Evolutionary conservation across 1,140 invertebrate species (phyloP), one percentile per base, ranked within the genome.

Genomic region (Carposina sasakii): DNA sequence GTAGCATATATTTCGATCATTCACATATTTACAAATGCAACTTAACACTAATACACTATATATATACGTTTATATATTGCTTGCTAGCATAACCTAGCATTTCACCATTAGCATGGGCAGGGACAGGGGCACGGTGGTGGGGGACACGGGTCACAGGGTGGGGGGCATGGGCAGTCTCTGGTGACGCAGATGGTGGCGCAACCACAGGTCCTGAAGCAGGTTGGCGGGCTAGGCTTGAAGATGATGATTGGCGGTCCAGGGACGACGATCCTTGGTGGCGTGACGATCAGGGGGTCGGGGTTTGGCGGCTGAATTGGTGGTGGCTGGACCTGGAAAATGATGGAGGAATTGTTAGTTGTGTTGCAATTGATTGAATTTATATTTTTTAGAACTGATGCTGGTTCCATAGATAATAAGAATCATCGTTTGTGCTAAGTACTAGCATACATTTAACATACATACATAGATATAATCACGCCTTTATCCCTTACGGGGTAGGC

Each of bases 151-250:
- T 13, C 8, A 1, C 50, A 41, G 20, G 37, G 45, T 42, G 49
- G 57, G 0, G 57, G 20, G 3, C 24, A 16, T 0, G 34, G 21
- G 16, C 8, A 24, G n/a, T 10, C n/a, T 13, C 23, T 16, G 2
- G 19, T 3, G 4, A 22, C 19, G 17, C 10, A 52, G 21, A 69
- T 39, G 1, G 26, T 13, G 10, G 68, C 68, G 10, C 53, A 52
- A 4, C 71, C 71, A 1, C 43, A 20, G 0, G 66, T 67, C n/a
- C 63, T 57, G 57, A 74, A 71, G 40, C 21, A 9, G 1, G 47
- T 41, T n/a, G 70, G 58, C 0, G 68, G 62, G 40, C 67, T 64
- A 0, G 75, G 71, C 19, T 52, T 50, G 63, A 72, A 78, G 51
- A 53, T 60, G 40, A 78, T 60, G 19, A 63, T 70, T 0, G 75